Base-by-base conservation (phyloP, 1,140 invertebrate genomes). In the Tenebrio molitor region DNA sequence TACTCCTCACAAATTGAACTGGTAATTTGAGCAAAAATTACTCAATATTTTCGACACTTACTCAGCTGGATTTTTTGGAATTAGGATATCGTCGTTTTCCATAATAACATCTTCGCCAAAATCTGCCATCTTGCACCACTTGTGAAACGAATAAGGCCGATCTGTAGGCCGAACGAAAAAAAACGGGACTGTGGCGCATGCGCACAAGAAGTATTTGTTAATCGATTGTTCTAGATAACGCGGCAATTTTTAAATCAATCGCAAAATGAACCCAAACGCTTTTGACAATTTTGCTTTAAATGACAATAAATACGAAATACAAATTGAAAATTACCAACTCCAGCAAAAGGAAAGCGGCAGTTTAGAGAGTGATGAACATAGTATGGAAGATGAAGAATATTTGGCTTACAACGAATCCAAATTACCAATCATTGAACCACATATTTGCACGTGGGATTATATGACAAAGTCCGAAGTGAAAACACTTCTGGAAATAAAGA, bases 31-130 rank as follows among this genome's bases (percentile, higher is more conserved):
- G n/a, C n/a, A n/a, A 33, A 33, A 33, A 33, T 33, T 33, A 10
- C 10, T 4, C 29, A 33, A 33, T 33, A 33, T 17, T 46, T 66
- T 29, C 16, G 16, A 6, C 34, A 81, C 81, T 82, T 76, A 81
- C 81, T 82, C 78, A 74, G 79, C 76, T 17, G 76, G 63, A 70
- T 67, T 78, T 77, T 76, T 78, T 5, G 80, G 74, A 62, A 83
- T 74, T 68, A 83, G 78, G n/a, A 78, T 77, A 3, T 80, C 78
- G 21, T 76, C 74, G 14, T 68, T 71, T 42, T 82, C 81, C 80
- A 83, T 82, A 14, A 76, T 74, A 29, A 79, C 53, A 68, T 81
- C 79, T 16, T 79, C 76, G 33, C 71, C 75, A 65, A 81, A 50
- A 65, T 83, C 81, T 69, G 76, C 81, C 81, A 82, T 82, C 50